Percentiles rank a stretch among this genome's conserved stretches.
Conservation (phyloP, 2,888 invertebrate species). For the Dryobota labecula region DNA sequence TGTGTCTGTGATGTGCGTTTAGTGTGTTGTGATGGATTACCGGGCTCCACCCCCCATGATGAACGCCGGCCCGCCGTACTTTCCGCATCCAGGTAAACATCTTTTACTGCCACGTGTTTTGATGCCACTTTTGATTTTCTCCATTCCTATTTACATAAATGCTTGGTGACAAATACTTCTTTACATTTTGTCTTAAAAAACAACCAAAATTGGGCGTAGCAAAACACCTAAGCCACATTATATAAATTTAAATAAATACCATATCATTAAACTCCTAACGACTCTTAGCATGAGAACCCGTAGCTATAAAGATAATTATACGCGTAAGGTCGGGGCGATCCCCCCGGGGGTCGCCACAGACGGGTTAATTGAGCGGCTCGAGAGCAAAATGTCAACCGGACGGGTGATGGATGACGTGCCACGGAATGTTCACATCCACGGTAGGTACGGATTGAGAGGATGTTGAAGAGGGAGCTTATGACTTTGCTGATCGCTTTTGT, state of each 20-base stretch:
- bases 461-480: constrained; percentile 16
- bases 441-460: constrained; percentile 10
- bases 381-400: constrained; percentile 68
- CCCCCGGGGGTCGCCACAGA: constrained; percentile 54
- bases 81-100: constrained; percentile 84
- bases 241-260: constrained; percentile 31
- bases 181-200: background rate
- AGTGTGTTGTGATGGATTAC: constrained; percentile 84
- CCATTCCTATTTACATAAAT: background rate
- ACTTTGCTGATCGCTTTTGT: background rate
- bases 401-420: constrained; percentile 63
- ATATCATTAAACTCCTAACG: constrained; percentile 11
- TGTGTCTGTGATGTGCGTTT: constrained; percentile 74
- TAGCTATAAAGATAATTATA: constrained; percentile 62
- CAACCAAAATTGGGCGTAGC: background rate
- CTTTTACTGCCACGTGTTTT: constrained; percentile 10
- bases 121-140: background rate
- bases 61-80: constrained; percentile 85
- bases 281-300: constrained; percentile 37
- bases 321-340: constrained; percentile 50
- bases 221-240: background rate
- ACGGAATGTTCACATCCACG: constrained; percentile 30
- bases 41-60: constrained; percentile 85
- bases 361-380: constrained; percentile 70
- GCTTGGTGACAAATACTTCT: background rate